Percentiles rank a stretch among this genome's conserved stretches.
phyloP scores from a whole-genome alignment of 2,797 vertebrate species.

The Anabas testudineus region DNA sequence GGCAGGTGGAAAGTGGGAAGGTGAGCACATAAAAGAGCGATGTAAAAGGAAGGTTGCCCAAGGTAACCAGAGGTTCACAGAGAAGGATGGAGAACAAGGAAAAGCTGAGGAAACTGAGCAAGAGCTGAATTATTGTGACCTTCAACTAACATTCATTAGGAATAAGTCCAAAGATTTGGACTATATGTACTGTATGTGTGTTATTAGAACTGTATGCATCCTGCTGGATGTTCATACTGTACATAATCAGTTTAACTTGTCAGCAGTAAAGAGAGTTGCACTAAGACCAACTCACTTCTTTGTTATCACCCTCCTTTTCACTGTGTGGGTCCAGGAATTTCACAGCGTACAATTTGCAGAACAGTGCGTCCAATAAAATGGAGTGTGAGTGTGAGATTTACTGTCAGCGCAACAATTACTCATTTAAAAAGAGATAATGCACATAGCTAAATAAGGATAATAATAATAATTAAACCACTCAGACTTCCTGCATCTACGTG shows the following conservation, averaged over 20 bases:
- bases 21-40: conserved; percentile 28
- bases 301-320: neutral
- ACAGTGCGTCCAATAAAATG: neutral
- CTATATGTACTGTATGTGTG: too few relatives aligned
- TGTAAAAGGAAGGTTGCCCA: conserved; percentile 8
- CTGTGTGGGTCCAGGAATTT: too few relatives aligned
- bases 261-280: too few relatives aligned
- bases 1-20: conserved; percentile 22
- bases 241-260: too few relatives aligned
- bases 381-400: neutral
- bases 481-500: conserved; percentile 8
- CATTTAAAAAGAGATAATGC: neutral
- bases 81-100: conserved; percentile 2
- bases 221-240: too few relatives aligned
- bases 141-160: neutral
- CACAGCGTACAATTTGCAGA: neutral
- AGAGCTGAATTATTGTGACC: neutral
- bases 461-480: conserved; percentile 17
- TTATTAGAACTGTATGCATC: too few relatives aligned
- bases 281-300: conserved; percentile 4
- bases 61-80: neutral
- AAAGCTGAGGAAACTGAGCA: neutral
- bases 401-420: neutral
- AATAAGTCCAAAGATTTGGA: neutral
- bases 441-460: conserved; percentile 2